Evolutionary conservation across 2,797 vertebrate species (phyloP).

Genomic region (Xerus rutilus): DNA sequence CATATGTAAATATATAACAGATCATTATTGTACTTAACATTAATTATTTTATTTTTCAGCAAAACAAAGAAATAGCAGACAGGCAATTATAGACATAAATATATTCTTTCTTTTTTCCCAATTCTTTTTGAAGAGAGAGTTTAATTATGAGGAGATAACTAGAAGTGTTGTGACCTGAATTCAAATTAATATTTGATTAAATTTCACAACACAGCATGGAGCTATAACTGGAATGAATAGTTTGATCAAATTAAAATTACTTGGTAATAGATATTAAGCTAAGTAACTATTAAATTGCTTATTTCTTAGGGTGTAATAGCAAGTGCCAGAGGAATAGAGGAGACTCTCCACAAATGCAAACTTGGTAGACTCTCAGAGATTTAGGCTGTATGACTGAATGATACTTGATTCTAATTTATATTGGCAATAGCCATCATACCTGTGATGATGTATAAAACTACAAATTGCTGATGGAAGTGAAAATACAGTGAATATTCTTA

Average conservation of each 20-base stretch:
- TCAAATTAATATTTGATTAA: conserved; percentile 90
- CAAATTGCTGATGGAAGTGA: not conserved
- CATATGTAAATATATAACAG: conserved; percentile 37
- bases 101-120: conserved; percentile 76
- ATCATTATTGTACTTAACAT: not conserved
- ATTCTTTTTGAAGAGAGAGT: conserved; percentile 82
- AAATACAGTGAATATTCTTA: not conserved
- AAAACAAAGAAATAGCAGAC: conserved; percentile 63
- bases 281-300: conserved; percentile 77
- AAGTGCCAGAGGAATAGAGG: conserved; percentile 58
- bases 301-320: conserved; percentile 64
- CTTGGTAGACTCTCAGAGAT: not conserved
- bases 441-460: not conserved
- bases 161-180: conserved; percentile 86
- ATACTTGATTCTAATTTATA: conserved; percentile 47
- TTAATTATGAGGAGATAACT: conserved; percentile 89
- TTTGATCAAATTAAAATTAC: conserved; percentile 87
- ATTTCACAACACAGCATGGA: conserved; percentile 85
- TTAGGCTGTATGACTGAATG: not conserved
- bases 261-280: conserved; percentile 84
- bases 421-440: not conserved
- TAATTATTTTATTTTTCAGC: conserved; percentile 71
- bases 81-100: conserved; percentile 73
- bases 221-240: conserved; percentile 82
- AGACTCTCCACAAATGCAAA: conserved; percentile 52